phyloP scores from a whole-genome alignment of 2,888 invertebrate species.

The Eugnorisma glareosa region DNA sequence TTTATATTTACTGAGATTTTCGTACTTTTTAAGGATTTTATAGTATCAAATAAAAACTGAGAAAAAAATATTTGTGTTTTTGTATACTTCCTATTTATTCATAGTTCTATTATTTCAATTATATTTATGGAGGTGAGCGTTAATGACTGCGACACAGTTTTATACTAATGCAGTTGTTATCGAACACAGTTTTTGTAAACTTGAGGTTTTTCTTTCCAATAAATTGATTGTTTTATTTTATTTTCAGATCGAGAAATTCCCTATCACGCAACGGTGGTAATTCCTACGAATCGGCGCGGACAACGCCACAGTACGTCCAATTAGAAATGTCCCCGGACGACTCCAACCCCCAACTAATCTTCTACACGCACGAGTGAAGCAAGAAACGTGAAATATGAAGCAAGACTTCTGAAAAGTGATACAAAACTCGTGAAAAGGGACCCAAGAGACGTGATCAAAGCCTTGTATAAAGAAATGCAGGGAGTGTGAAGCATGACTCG shows the following conservation, averaged over 20 bases:
- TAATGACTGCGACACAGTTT: too few relatives aligned
- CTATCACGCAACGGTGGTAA: constrained; percentile 84
- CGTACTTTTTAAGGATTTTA: not conserved
- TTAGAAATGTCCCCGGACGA: constrained; percentile 88
- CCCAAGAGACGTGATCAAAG: constrained; percentile 14
- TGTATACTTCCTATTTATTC: not conserved
- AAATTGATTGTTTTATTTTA: too few relatives aligned
- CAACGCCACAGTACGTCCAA: constrained; percentile 87
- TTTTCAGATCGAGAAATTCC: constrained; percentile 89
- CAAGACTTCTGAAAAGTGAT: constrained; percentile 40
- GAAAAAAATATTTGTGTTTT: not conserved
- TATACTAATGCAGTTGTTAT: too few relatives aligned
- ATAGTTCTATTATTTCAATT: not conserved
- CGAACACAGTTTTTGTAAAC: too few relatives aligned
- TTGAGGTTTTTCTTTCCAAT: too few relatives aligned
- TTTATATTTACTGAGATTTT: too few relatives aligned
- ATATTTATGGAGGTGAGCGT: too few relatives aligned
- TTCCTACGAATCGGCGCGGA: constrained; percentile 87
- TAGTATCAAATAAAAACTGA: not conserved
- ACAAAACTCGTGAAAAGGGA: constrained; percentile 63
- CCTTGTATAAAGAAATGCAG: not conserved
- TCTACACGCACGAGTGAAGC: constrained; percentile 93
- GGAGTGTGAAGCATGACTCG: not conserved
- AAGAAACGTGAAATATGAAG: constrained; percentile 20
- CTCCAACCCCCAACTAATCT: constrained; percentile 95